Evolutionary conservation across 2,888 invertebrate species (phyloP), one percentile per base, ranked within the genome.

Genomic region (Catotricha subobsoleta): DNA sequence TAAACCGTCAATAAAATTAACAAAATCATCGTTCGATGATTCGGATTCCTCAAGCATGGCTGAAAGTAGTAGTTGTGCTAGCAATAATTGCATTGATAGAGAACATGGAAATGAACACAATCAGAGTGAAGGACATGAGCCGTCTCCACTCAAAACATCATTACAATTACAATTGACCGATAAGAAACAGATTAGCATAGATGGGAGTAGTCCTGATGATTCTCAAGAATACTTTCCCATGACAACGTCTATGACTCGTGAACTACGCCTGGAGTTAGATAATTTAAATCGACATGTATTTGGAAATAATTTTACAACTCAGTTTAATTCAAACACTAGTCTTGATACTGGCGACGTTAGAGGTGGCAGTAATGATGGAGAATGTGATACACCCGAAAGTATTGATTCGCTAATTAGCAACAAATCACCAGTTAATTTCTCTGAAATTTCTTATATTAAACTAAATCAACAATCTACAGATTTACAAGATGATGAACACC

Each of bases 191-290:
- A 39, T 35, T 40, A 47, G 43, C 39, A 30, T 69, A 47, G 72
- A 74, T 43, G 72, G 73, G 37, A 73, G 72, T 49, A 82, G 82
- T 46, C 80, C 81, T 0, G 82, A 83, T 49, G 82, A 84, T 57
- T 77, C 79, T 2, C 78, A 81, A 49, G 80, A 80, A 54, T 86
- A 84, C 56, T 81, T 80, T 54, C 84, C 86, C 3, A 80, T 88
- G 76, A 82, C 83, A 1, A 86, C 83, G 4, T 82, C 86, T 3
- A 81, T 86, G 66, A 86, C 86, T 1, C 71, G 83, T 51, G 86
- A 87, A 56, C 61, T 87, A 51, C 71, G 80, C 50, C 67, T 86
- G 37, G 86, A 87, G 58, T 59, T 86, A 46, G 86, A 87, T 54
- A 84, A 81, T 56, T 65, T 87, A 50, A 84, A 87, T 60, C 69